These are phyloP conservation scores for Sapayoa aenigma DNA, from an alignment of 2,113 vertebrate species.

Conservation along the genomic window DNA sequence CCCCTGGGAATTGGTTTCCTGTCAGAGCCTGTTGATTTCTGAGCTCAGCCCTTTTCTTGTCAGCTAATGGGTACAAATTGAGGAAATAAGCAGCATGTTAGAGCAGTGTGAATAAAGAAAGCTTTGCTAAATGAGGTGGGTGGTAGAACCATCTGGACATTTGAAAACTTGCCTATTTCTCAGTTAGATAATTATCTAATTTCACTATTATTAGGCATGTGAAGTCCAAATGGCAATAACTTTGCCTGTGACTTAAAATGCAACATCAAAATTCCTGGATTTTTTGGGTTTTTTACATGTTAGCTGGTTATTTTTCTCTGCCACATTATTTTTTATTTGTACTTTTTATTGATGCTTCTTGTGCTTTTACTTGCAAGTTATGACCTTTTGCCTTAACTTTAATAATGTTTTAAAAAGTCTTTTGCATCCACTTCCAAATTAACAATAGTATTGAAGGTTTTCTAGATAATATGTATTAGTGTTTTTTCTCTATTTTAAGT, in stretches of 20 bases:
- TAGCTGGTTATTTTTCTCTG: background rate
- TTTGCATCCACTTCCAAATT: background rate
- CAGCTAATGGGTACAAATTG: slow-evolving; percentile 65
- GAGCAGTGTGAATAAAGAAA: slow-evolving; percentile 66
- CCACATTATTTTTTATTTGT: background rate
- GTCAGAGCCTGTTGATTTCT: slow-evolving; percentile 60
- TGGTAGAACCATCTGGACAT: slow-evolving; percentile 68
- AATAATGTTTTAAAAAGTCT: background rate
- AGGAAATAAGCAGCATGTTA: slow-evolving; percentile 58
- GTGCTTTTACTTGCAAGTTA: background rate
- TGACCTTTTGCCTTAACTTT: background rate
- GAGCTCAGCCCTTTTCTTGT: slow-evolving; percentile 56
- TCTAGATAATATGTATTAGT: background rate
- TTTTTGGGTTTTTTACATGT: background rate
- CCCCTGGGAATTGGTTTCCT: slow-evolving; percentile 47
- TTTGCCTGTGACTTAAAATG: slow-evolving; percentile 20
- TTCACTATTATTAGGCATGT: slow-evolving; percentile 54
- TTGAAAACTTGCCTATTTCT: slow-evolving; percentile 69
- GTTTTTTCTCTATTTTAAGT: background rate
- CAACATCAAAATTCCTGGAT: background rate
- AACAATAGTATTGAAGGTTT: background rate
- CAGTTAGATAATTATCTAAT: slow-evolving; percentile 63
- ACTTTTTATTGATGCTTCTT: background rate
- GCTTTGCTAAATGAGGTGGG: slow-evolving; percentile 65
- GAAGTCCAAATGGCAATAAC: slow-evolving; percentile 14